phyloP scores from a whole-genome alignment of 2,888 invertebrate genomes.

The Acronicta leporina region DNA sequence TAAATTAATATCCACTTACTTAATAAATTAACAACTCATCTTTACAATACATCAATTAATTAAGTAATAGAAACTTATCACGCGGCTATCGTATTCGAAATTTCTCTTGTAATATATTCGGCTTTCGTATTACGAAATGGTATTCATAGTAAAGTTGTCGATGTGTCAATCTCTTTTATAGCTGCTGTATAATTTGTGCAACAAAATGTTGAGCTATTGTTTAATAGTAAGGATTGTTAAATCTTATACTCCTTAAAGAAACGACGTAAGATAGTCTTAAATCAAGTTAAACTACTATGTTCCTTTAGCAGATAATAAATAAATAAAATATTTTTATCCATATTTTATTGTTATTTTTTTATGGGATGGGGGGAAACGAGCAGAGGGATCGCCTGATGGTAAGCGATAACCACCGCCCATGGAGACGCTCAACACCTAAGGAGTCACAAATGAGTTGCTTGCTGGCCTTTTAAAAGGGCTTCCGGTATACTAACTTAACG shows the following conservation, averaged over 20 bases:
- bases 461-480: too few relatives aligned
- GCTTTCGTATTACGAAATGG: constrained; percentile 53
- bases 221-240: neutral
- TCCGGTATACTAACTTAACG: too few relatives aligned
- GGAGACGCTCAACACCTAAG: too few relatives aligned
- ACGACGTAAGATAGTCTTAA: too few relatives aligned
- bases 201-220: neutral
- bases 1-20: constrained; percentile 13
- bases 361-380: too few relatives aligned
- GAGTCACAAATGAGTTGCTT: too few relatives aligned
- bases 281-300: constrained; percentile 9
- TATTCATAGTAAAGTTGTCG: constrained; percentile 3
- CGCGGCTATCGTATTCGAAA: constrained; percentile 31
- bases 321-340: neutral
- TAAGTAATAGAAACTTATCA: constrained; percentile 45
- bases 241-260: too few relatives aligned
- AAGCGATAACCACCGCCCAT: too few relatives aligned
- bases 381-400: too few relatives aligned
- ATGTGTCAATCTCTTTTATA: constrained; percentile 20
- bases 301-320: neutral
- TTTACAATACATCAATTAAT: constrained; percentile 44
- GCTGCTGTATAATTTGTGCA: neutral
- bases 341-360: constrained; percentile 16
- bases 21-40: constrained; percentile 29
- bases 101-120: constrained; percentile 65